Base-by-base conservation (phyloP, 2,888 invertebrate genomes). In the Meghimatium bilineatum region DNA sequence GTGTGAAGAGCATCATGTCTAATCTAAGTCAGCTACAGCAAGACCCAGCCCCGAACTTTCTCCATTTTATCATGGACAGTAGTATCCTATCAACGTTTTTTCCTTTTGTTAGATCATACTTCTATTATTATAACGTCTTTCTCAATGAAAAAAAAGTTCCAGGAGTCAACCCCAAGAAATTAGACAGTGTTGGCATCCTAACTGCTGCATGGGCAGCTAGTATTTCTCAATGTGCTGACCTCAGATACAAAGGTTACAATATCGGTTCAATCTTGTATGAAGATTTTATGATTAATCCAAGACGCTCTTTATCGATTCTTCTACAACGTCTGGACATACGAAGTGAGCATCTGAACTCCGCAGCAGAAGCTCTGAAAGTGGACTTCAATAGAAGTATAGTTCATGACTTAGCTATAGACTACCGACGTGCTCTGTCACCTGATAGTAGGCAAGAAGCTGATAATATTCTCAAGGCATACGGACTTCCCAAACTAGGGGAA, bases 251-350 rank as follows among this genome's bases (percentile, higher is more conserved):
- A 52, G 89, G 90, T 8, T 88, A 90, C 29, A 90, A 89, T 14
- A 78, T 91, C 12, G 87, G 90, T 20, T 86, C 90, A 12, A 85
- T 92, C n/a, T 87, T 90, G 32, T 91, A 89, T 77, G 92, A 92
- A 82, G 92, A 92, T 75, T 82, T 91, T 81, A 91, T 92, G 89
- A 90, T 89, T 74, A 89, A 88, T 81, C 90, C 91, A 0, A 86
- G 88, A 32, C 85, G 88, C 23, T 89, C 89, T 10, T 88, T 90
- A 74, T 86, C 87, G 23, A 87, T 89, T 14, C 86, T 92, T 49
- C 90, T 92, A 76, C 89, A 90, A 66, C 82, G 87, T 26, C 84
- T 91, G 60, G 89, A 90, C 78, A 89, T 91, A n/a, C 87, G 90
- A n/a, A 79, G 88, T 23, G 90, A 92, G 79, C 88, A 90, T 80